phyloP scores from a whole-genome alignment of 2,888 invertebrate species.

The Polydrusus pterygomalis region DNA sequence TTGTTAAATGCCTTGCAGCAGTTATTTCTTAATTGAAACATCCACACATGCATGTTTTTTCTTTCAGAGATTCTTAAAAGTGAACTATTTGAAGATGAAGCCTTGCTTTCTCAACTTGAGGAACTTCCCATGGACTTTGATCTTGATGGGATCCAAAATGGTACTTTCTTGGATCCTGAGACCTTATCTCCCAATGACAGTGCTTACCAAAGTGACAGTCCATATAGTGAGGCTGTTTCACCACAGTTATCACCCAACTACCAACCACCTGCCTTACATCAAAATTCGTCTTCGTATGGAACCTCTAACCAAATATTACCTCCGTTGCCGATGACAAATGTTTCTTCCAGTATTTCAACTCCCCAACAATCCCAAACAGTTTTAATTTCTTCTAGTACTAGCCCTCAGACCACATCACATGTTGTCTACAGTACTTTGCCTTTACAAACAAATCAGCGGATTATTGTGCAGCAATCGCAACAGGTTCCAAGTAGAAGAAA shows the following conservation, averaged over 20 bases:
- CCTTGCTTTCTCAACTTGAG: slow-evolving; percentile 72
- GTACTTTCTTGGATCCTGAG: slow-evolving; percentile 62
- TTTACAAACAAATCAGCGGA: slow-evolving; percentile 61
- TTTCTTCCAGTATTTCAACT: slow-evolving; percentile 54
- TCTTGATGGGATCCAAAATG: slow-evolving; percentile 68
- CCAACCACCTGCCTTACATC: slow-evolving; percentile 49
- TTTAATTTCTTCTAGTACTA: slow-evolving; percentile 63
- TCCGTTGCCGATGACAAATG: slow-evolving; percentile 57
- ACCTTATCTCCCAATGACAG: slow-evolving; percentile 58
- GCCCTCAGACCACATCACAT: slow-evolving; percentile 63
- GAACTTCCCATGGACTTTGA: slow-evolving; percentile 74
- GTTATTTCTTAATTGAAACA: not conserved
- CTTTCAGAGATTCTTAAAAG: slow-evolving; percentile 74
- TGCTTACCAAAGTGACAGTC: slow-evolving; percentile 49
- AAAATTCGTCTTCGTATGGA: slow-evolving; percentile 51
- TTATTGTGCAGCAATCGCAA: slow-evolving; percentile 59
- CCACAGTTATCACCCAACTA: slow-evolving; percentile 63
- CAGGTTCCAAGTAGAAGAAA: slow-evolving; percentile 35
- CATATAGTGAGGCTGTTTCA: slow-evolving; percentile 13
- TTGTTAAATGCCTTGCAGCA: not conserved
- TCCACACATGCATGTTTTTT: slow-evolving; percentile 3
- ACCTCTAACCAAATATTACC: slow-evolving; percentile 56
- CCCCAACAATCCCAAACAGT: slow-evolving; percentile 57
- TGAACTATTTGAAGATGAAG: slow-evolving; percentile 74
- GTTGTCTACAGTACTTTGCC: slow-evolving; percentile 67